Evolutionary conservation across 2,888 invertebrate species (phyloP).

Genomic region (Pinctada fucata): DNA sequence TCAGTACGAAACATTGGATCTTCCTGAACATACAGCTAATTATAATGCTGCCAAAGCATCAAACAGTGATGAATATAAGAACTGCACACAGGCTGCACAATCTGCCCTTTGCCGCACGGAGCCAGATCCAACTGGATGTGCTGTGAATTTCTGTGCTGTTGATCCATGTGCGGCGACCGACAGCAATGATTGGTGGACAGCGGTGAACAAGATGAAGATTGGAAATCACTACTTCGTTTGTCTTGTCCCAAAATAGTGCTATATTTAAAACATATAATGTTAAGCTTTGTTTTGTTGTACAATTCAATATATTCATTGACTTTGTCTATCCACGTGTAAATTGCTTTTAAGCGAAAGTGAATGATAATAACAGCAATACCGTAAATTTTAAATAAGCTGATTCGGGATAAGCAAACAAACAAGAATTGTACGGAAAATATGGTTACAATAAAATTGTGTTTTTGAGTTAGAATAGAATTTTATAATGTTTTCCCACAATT

Average conservation of each 20-base stretch:
- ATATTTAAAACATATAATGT: no score
- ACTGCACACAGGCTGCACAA: slow-evolving; percentile 28
- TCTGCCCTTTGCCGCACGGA: slow-evolving; percentile 31
- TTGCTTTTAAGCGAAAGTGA: no score
- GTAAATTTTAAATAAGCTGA: no score
- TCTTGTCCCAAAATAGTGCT: background rate
- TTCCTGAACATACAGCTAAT: slow-evolving; percentile 11
- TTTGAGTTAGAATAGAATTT: no score
- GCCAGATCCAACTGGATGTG: slow-evolving; percentile 34
- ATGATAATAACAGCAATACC: no score
- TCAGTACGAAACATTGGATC: slow-evolving; percentile 37
- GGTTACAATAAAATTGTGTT: no score
- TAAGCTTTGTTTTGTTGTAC: no score
- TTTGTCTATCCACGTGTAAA: no score
- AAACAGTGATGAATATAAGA: slow-evolving; percentile 20
- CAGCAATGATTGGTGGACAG: slow-evolving; percentile 12
- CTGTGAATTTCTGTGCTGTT: slow-evolving; percentile 28
- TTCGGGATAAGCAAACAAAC: no score
- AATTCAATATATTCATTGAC: no score
- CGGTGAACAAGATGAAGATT: slow-evolving; percentile 26
- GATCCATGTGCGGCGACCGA: slow-evolving; percentile 33
- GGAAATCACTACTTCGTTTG: slow-evolving; percentile 43
- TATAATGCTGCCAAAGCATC: slow-evolving; percentile 25
- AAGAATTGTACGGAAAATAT: no score
- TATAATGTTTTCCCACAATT: no score